A percentile compares a stretch with the other conserved stretches of the same genome.
Conservation (phyloP, 2,797 vertebrate genomes). For the Aselliscus stoliczkanus region DNA sequence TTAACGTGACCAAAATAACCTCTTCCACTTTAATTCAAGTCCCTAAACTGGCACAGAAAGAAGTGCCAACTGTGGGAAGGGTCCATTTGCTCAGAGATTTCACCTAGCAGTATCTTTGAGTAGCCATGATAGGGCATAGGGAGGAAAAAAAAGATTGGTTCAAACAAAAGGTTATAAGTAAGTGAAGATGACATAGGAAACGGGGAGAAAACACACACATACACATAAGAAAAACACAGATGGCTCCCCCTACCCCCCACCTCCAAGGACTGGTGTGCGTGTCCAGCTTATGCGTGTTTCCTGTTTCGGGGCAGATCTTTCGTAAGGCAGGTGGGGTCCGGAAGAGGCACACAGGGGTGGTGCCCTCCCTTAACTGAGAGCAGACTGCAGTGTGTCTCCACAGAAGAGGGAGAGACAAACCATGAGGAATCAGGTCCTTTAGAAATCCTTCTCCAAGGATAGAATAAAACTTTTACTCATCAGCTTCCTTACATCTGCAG, state of each 20-base stretch:
- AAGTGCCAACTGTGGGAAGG: fast-evolving
- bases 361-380: fast-evolving
- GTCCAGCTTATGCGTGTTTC: not conserved
- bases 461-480: not conserved
- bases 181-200: not conserved
- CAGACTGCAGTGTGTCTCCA: not conserved
- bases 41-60: not conserved
- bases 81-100: not conserved
- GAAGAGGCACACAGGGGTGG: not conserved
- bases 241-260: not conserved
- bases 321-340: not conserved
- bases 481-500: not conserved
- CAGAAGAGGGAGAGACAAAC: not conserved
- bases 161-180: not conserved
- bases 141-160: not conserved
- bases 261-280: not conserved
- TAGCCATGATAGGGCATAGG: fast-evolving
- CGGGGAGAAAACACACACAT: not conserved
- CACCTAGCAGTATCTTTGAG: not conserved
- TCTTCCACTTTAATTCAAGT: not conserved
- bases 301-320: not conserved
- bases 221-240: not conserved
- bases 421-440: not conserved
- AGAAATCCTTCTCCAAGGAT: not conserved
- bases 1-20: not conserved